Percentiles rank a stretch among this genome's conserved stretches.
These are phyloP conservation scores for Epicampocera succincta DNA, from an alignment of 2,888 invertebrate species.

Conservation along the genomic window DNA sequence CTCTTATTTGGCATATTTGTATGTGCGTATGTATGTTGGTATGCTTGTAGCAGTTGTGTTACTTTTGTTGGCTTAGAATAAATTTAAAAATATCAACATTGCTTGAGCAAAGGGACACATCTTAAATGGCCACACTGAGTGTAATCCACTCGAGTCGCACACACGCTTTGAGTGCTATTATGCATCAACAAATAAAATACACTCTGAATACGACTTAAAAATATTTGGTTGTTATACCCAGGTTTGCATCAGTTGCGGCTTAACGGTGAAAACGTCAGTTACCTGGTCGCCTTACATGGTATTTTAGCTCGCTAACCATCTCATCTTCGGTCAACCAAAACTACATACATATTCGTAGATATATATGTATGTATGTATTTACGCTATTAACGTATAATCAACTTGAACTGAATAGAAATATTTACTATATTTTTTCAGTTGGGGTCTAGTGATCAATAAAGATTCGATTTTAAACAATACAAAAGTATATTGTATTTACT, in stretches of 20 bases:
- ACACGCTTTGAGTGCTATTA: conserved; percentile 26
- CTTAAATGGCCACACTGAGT: conserved; percentile 5
- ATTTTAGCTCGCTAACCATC: conserved; percentile 45
- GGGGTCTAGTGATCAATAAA: not conserved
- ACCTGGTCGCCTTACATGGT: conserved; percentile 50
- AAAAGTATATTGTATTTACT: not conserved
- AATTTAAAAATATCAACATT: too few species aligned
- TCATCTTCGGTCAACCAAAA: not conserved
- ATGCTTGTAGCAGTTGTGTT: too few species aligned
- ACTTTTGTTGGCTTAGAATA: too few species aligned
- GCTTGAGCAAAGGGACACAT: not conserved
- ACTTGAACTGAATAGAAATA: conserved; percentile 19
- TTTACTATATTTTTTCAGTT: too few species aligned
- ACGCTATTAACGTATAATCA: conserved; percentile 33
- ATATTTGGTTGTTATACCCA: conserved; percentile 45
- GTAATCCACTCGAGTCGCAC: not conserved
- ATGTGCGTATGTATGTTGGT: too few species aligned
- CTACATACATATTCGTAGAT: not conserved
- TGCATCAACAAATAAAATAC: not conserved
- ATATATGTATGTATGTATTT: conserved; percentile 7
- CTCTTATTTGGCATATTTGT: too few species aligned
- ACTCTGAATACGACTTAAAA: conserved; percentile 32
- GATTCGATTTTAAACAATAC: not conserved
- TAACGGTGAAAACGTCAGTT: conserved; percentile 67
- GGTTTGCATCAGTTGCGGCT: conserved; percentile 46